Base-by-base conservation (phyloP, 2,113 vertebrate species). In the Thymallus thymallus region DNA sequence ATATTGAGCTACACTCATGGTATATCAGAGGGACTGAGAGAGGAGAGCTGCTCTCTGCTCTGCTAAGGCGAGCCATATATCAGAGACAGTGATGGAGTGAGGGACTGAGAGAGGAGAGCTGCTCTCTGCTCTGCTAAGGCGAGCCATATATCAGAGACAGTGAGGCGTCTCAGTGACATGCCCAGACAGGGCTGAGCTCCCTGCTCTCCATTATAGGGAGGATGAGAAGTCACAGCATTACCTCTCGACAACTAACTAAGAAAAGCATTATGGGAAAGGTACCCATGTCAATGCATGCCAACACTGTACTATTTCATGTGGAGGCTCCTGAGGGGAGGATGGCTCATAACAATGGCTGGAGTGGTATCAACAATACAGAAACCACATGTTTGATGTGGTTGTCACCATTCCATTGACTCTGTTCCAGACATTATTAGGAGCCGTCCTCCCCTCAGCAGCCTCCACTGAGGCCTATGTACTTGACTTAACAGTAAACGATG, bases 1-100 rank as follows among this genome's bases (percentile, higher is more conserved):
- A 68, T 68, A 20, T 48, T 16, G 67, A 22, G 35, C 67, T 18
- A 29, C 51, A 58, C 72, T 72, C 46, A 62, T 41, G 35, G 78
- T 5, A 20, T 18, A 32, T 7, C 18, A 24, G 10, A n/a, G n/a
- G n/a, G 35, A 23, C 20, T 7, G 65, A 63, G 61, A 63, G 61
- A 26, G 64, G 64, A 46, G 32, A 45, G 20, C 20, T 22, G 20
- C n/a, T 22, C 62, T 66, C 24, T 12, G 66, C n/a, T 22, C 62
- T 65, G 63, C 63, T 20, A 18, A 66, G 29, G 30, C 18, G 26
- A 32, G 63, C 16, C 63, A 66, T 66, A 66, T 66, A 66, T 66
- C 63, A 66, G 26, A 66, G 29, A 35, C 63, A 32, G 26, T 4
- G 63, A 0, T n/a, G n/a, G n/a, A n/a, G n/a, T n/a, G n/a, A n/a